Base-by-base conservation (phyloP, 2,888 invertebrate species). In the Kryphioiulus occultus region DNA sequence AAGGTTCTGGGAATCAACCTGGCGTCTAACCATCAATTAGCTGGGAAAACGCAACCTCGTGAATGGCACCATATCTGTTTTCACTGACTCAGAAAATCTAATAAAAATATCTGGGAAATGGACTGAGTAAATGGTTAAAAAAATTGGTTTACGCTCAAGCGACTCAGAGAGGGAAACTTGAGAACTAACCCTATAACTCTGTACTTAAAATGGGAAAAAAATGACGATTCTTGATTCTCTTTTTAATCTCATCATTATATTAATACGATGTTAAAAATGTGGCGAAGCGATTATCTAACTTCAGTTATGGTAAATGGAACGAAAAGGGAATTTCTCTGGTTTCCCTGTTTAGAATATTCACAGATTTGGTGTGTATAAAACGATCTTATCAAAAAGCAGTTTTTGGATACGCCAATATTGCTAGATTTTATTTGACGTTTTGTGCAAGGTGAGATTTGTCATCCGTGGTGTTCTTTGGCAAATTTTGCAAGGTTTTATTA, bases 1-100 rank as follows among this genome's bases (percentile, higher is more conserved):
- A 59, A 59, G 53, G 53, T 59, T n/a, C 10, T 68, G 68, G 68
- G 68, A 68, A 68, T 68, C 68, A 68, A 68, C 26, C 26, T 68
- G 68, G 68, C 26, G 68, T 9, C 26, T 12, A 26, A 26, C n/a
- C 12, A 26, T 26, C 0, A 68, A 26, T 68, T 68, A 26, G 12
- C 68, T 68, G 68, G 68, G 68, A 68, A 68, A 68, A 68, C 9
- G 68, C 68, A 68, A 26, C 26, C 68, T 68, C 68, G 68, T 68
- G 68, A 68, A 68, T 68, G 68, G 68, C 12, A 68, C 68, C 12
- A 68, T 68, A 26, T 68, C 15, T 68, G 12, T 22, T 59, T 68
- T 12, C 26, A 68, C 68, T 68, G 68, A 68, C 26, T 68, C 68
- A 68, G 26, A 68, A 59, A 17, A 39, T 12, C 47, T 47, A 47